Base-by-base conservation (phyloP, 2,113 vertebrate species). In the Dasyornis broadbenti region DNA sequence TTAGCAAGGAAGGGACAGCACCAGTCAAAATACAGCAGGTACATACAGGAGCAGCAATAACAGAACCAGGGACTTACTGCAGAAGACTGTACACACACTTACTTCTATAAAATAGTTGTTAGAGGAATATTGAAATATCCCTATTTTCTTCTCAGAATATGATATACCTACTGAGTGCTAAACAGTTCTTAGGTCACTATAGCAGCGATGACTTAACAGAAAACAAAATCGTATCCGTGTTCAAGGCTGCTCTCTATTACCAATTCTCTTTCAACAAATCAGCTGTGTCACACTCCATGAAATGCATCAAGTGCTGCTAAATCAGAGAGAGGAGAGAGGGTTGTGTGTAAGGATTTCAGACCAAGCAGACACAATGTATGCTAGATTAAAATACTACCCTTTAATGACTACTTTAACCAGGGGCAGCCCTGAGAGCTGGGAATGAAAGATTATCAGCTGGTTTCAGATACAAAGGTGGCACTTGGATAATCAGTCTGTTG, bases 161-260 rank as follows among this genome's bases (percentile, higher is more conserved):
- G 63, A 79, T 88, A 92, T 45, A 91, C 45, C 42, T 54, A 92
- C 44, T 24, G 88, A 90, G 68, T 89, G 90, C 76, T 81, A 90
- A 90, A 90, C 23, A 84, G 69, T 78, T 83, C 61, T 82, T 82
- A 72, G 87, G 65, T 96, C 70, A 89, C 96, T 87, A 96, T 96
- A 86, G 94, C 95, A 96, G 94, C 92, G 0, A 42, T 49, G 49
- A 96, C 71, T 79, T 76, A 93, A 93, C 88, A 90, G 82, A 93
- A 96, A 95, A 96, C 90, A 93, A 95, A 95, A 89, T 49, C 0
- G 0, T 76, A 94, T 93, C 86, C 72, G 57, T 4, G 8, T 59
- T 94, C 82, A 57, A 93, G 60, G 80, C 86, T 81, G 76, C 86
- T 94, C 95, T 77, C 76, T 83, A 30, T 68, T 90, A 92, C 64